Evolutionary conservation across 2,113 vertebrate species (phyloP).

Genomic region (Coptodon rendalli): DNA sequence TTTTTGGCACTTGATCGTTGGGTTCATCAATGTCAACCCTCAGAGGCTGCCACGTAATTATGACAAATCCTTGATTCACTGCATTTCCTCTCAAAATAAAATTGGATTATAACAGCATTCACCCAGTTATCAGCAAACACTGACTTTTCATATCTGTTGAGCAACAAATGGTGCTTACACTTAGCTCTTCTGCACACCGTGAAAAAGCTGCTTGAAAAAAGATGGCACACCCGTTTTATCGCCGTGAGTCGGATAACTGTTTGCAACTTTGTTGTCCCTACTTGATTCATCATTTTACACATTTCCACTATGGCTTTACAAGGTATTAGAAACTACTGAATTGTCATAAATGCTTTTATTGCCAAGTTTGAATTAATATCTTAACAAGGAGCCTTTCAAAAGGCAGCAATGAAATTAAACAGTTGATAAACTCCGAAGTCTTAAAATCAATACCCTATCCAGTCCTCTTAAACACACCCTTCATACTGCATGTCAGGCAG

Average conservation of each 20-base stretch:
- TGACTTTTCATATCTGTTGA: not conserved
- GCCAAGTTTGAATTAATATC: constrained; percentile 29
- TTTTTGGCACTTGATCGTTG: not conserved
- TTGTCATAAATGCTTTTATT: constrained; percentile 27
- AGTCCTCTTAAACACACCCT: not conserved
- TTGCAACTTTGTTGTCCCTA: not conserved
- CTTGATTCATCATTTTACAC: not conserved
- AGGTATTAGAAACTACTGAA: not conserved
- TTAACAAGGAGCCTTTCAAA: constrained; percentile 21
- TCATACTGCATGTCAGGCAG: not conserved
- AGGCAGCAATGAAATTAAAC: constrained; percentile 44
- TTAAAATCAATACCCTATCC: constrained; percentile 32
- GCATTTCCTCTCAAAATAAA: not conserved
- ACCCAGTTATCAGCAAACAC: not conserved
- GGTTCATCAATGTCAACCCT: not conserved
- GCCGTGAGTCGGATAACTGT: not conserved
- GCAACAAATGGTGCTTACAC: not conserved
- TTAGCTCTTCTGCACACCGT: not conserved
- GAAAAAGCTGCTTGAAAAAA: not conserved
- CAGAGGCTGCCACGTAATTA: not conserved
- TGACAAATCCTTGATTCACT: not conserved
- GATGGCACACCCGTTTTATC: not conserved
- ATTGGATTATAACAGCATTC: not conserved
- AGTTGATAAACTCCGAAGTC: constrained; percentile 32
- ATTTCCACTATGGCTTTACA: not conserved